Percentiles rank a stretch among this genome's conserved stretches.
These are phyloP conservation scores for Aporrectodea caliginosa DNA, from an alignment of 1,140 invertebrate species.

Conservation along the genomic window DNA sequence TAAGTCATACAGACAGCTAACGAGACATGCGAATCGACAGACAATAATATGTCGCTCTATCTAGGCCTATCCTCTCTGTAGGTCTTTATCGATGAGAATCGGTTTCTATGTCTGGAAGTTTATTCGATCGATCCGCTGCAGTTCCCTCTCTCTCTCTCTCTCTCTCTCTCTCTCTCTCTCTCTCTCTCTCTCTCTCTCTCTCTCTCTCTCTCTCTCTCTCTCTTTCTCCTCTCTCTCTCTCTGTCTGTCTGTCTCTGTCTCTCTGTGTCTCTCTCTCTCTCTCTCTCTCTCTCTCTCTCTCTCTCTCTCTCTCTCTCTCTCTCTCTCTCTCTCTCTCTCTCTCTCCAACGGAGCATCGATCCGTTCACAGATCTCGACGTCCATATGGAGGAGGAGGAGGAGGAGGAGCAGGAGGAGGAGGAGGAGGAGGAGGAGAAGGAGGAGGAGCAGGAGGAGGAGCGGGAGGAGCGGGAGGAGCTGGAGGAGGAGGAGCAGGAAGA, in stretches of 20 bases:
- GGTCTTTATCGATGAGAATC: not conserved
- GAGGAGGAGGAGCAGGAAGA: not conserved
- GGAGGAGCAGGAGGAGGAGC: not conserved
- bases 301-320: not conserved
- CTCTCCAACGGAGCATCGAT: not conserved
- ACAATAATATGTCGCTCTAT: not conserved
- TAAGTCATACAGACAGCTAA: not conserved
- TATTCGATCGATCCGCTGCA: too few species aligned
- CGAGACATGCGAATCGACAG: not conserved
- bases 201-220: not conserved
- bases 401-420: not conserved
- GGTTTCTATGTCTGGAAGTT: too few species aligned
- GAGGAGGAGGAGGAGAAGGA: not conserved
- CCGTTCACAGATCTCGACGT: not conserved
- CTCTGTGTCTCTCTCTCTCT: not conserved
- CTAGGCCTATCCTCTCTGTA: not conserved
- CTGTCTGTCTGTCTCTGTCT: not conserved
- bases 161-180: not conserved
- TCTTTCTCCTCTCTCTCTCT: not conserved
- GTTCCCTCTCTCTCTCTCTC: not conserved
- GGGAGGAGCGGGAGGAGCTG: not conserved
- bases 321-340: not conserved
- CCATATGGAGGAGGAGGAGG: not conserved
- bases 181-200: not conserved
- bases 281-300: conserved; percentile 1